Conservation (phyloP, 2,888 invertebrate genomes). For the Penaeus monodon region DNA sequence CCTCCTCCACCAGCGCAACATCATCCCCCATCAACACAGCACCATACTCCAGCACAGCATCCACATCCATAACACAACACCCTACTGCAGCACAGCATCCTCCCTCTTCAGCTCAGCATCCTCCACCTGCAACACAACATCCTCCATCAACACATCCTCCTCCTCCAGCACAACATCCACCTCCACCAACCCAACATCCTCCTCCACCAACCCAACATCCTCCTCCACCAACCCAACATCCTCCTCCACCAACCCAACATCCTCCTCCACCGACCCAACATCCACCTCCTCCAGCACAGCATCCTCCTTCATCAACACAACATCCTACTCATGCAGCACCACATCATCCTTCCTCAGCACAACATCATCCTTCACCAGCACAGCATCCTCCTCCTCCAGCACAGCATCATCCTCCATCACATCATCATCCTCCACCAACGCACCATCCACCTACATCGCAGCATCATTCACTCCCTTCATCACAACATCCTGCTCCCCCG, state of each 20-base stretch:
- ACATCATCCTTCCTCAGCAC: neutral
- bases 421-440: neutral
- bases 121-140: neutral
- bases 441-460: neutral
- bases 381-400: neutral
- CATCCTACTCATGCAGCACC: too few species aligned
- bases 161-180: slow-evolving; percentile 6
- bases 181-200: slow-evolving; percentile 14
- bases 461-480: neutral
- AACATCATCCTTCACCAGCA: neutral
- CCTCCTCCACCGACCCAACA: neutral
- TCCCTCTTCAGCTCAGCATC: slow-evolving; percentile 8
- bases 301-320: too few species aligned
- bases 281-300: neutral
- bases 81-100: neutral
- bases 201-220: neutral
- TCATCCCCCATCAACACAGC: neutral
- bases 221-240: neutral
- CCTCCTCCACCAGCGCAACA: neutral
- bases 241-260: neutral
- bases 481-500: neutral
- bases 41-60: slow-evolving; percentile 5
- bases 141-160: slow-evolving; percentile 1
- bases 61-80: slow-evolving; percentile 23
- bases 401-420: neutral